These are phyloP conservation scores for Megamerina dolium DNA, from an alignment of 2,888 invertebrate species.

Conservation along the genomic window DNA sequence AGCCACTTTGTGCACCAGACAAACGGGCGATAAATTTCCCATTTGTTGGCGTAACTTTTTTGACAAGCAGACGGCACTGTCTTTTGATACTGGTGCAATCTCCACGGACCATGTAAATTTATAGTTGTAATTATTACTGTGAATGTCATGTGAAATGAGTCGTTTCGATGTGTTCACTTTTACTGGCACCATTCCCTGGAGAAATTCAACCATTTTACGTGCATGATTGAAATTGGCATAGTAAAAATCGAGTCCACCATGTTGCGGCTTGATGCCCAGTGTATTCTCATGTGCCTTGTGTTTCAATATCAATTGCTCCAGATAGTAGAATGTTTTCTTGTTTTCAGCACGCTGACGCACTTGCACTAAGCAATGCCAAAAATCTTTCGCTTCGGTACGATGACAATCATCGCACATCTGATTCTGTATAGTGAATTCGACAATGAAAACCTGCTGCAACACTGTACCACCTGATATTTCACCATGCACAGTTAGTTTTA, in stretches of 20 bases:
- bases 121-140: conserved; percentile 93
- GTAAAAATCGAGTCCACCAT: conserved; percentile 93
- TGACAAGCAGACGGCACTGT: conserved; percentile 85
- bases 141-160: conserved; percentile 93
- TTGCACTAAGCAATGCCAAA: conserved; percentile 91
- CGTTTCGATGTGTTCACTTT: conserved; percentile 87
- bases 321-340: conserved; percentile 94
- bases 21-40: conserved; percentile 83
- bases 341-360: conserved; percentile 82
- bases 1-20: conserved; percentile 82
- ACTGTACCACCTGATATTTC: conserved; percentile 88
- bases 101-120: conserved; percentile 93
- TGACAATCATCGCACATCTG: conserved; percentile 99
- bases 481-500: conserved; percentile 91
- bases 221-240: conserved; percentile 85
- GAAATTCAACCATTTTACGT: conserved; percentile 91
- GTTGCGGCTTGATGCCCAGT: conserved; percentile 76
- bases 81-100: conserved; percentile 93
- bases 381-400: conserved; percentile 93
- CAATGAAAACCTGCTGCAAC: conserved; percentile 90
- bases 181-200: conserved; percentile 80
- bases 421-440: conserved; percentile 84
- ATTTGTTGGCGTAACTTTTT: conserved; percentile 78
- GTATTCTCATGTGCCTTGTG: conserved; percentile 88
- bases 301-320: conserved; percentile 95